Conservation (phyloP, 2,888 invertebrate species). For the Ariolimax columbianus region DNA sequence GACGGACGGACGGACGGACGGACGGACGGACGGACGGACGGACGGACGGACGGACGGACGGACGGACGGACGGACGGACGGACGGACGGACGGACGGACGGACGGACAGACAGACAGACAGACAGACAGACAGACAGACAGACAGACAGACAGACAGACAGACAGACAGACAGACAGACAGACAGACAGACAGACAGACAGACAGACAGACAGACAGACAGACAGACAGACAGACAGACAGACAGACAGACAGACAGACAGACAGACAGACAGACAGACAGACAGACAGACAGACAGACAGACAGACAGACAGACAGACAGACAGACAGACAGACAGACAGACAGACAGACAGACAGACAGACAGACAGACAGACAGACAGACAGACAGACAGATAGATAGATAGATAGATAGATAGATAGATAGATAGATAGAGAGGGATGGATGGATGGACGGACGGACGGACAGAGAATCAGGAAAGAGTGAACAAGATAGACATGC, state of each 20-base stretch:
- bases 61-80: not conserved
- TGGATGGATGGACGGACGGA: too few relatives aligned
- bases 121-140: not conserved
- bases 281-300: constrained; percentile 8
- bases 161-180: not conserved
- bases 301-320: not conserved
- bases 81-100: not conserved
- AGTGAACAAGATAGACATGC: too few relatives aligned
- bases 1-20: not conserved
- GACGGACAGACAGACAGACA: too few relatives aligned
- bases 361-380: not conserved
- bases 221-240: constrained; percentile 21
- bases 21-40: not conserved
- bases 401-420: too few relatives aligned
- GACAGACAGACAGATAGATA: too few relatives aligned
- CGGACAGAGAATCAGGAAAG: too few relatives aligned
- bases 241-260: not conserved
- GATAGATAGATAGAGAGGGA: too few relatives aligned
- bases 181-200: constrained; percentile 34
- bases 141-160: not conserved
- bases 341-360: not conserved
- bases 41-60: not conserved
- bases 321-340: not conserved
- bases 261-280: not conserved
- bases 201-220: constrained; percentile 35